Percentiles rank a stretch among this genome's conserved stretches.
These are phyloP conservation scores for Urocitellus parryii DNA, from an alignment of 2,113 vertebrate species.

Conservation along the genomic window DNA sequence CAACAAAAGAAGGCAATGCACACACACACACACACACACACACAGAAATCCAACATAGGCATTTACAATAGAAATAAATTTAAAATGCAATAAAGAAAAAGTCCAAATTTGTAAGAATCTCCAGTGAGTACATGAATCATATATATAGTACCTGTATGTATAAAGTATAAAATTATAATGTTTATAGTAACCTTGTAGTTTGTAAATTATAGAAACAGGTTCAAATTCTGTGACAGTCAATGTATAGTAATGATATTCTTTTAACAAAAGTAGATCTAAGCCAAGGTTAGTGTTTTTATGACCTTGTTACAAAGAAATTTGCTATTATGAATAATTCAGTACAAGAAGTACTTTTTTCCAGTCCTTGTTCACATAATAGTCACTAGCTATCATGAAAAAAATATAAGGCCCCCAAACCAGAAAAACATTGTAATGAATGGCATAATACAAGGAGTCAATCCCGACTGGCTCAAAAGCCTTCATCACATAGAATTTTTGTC, in stretches of 20 bases:
- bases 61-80: not conserved
- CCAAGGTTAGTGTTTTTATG: constrained; percentile 63
- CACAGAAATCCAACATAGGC: not conserved
- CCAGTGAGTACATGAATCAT: not conserved
- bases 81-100: not conserved
- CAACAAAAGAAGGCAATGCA: too few relatives aligned
- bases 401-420: constrained; percentile 18
- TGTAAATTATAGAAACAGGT: constrained; percentile 52
- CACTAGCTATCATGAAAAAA: constrained; percentile 30
- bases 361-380: constrained; percentile 52
- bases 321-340: constrained; percentile 78
- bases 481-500: constrained; percentile 34
- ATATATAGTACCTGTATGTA: not conserved
- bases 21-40: too few relatives aligned
- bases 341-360: constrained; percentile 46
- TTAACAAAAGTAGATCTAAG: constrained; percentile 63
- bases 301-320: constrained; percentile 72
- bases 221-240: constrained; percentile 35
- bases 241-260: not conserved
- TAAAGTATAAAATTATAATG: constrained; percentile 17
- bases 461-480: constrained; percentile 43
- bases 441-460: constrained; percentile 56
- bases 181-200: not conserved
- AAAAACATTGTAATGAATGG: not conserved
- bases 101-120: not conserved